Percentiles rank a stretch among this genome's conserved stretches.
Evolutionary conservation across 2,888 invertebrate genomes (phyloP).

Genomic region (Clanis bilineata): DNA sequence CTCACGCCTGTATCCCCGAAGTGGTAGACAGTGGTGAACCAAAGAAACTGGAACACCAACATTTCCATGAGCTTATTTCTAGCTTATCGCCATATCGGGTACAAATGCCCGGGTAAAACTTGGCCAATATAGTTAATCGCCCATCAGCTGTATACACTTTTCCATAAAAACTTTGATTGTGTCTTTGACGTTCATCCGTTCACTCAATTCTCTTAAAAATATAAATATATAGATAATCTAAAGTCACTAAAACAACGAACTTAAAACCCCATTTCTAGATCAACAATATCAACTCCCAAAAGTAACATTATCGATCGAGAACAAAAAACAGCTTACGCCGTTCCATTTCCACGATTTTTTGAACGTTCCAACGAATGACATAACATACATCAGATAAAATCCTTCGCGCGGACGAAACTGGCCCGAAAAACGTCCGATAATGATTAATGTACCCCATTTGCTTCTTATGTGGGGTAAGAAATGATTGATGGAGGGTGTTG

Average conservation of each 20-base stretch:
- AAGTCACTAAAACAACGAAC: not conserved
- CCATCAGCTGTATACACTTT: no score
- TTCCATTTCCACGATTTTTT: slow-evolving; percentile 18
- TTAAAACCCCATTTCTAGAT: not conserved
- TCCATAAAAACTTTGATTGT: no score
- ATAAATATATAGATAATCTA: no score
- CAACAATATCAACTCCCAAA: not conserved
- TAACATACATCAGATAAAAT: slow-evolving; percentile 50
- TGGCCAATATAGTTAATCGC: no score
- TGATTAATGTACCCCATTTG: slow-evolving; percentile 73
- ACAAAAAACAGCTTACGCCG: slow-evolving; percentile 19
- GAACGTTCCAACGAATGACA: slow-evolving; percentile 37
- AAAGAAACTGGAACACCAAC: no score
- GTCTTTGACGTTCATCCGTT: no score
- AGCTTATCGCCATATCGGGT: no score
- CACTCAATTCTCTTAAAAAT: no score
- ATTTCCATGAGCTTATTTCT: no score
- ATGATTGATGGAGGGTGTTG: slow-evolving; percentile 69
- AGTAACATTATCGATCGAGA: not conserved
- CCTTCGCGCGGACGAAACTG: slow-evolving; percentile 46
- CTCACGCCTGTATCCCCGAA: no score
- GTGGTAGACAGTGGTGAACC: no score
- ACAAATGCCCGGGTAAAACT: no score
- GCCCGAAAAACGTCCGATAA: slow-evolving; percentile 59
- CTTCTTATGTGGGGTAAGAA: slow-evolving; percentile 53